phyloP scores from a whole-genome alignment of 2,113 vertebrate genomes.

The Varanus salvator region DNA sequence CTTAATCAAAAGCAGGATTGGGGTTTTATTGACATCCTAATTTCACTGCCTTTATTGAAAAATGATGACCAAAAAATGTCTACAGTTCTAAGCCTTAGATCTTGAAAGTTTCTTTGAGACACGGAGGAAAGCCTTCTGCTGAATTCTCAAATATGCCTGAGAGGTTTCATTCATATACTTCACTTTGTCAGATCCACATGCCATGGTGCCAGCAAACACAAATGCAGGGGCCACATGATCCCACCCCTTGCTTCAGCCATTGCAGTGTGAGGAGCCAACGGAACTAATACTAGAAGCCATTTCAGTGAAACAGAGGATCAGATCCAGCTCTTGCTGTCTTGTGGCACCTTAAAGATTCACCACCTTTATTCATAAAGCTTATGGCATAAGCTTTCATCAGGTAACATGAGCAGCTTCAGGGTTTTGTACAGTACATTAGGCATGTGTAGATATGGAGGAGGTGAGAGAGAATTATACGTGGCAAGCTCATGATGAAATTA shows the following conservation, averaged over 20 bases:
- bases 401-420: too few species aligned
- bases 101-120: constrained; percentile 50
- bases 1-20: constrained; percentile 51
- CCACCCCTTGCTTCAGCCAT: background rate
- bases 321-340: background rate
- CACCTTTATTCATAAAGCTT: too few species aligned
- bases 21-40: constrained; percentile 45
- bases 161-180: background rate
- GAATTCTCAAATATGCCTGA: constrained; percentile 4
- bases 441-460: too few species aligned
- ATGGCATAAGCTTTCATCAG: too few species aligned
- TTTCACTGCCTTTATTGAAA: constrained; percentile 55
- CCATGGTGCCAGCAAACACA: background rate
- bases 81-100: constrained; percentile 22
- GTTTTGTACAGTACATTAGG: too few species aligned
- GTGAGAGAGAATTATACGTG: too few species aligned
- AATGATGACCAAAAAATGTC: constrained; percentile 44
- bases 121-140: constrained; percentile 29
- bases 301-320: background rate
- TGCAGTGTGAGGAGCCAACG: background rate
- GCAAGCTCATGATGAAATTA: too few species aligned
- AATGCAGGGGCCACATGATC: background rate
- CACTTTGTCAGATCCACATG: constrained; percentile 7
- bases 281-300: background rate
- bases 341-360: too few species aligned